phyloP scores from a whole-genome alignment of 2,113 vertebrate genomes.

The Struthidea cinerea region DNA sequence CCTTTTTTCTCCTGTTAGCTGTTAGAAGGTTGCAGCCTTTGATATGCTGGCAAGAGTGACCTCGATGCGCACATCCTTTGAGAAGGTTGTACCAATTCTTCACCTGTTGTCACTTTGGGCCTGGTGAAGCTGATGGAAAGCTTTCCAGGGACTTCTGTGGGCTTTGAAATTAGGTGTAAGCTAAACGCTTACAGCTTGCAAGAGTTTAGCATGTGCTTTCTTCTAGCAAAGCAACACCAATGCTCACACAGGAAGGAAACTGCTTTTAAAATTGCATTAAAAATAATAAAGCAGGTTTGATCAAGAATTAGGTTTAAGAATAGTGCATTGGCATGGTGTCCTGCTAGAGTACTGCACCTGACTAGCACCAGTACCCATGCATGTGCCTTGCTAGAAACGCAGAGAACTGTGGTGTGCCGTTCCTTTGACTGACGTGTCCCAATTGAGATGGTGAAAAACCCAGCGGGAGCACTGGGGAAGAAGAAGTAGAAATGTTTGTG shows the following conservation, averaged over 20 bases:
- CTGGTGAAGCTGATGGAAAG: not conserved
- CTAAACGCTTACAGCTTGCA: not conserved
- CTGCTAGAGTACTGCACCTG: not conserved
- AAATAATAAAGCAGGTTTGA: not conserved
- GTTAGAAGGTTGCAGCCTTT: not conserved
- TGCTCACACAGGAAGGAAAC: not conserved
- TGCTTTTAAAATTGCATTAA: not conserved
- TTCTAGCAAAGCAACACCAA: not conserved
- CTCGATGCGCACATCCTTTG: not conserved
- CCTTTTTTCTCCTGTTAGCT: not conserved
- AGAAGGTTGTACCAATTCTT: not conserved
- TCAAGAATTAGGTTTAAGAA: not conserved
- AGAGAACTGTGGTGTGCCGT: fast-evolving
- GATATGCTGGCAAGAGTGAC: not conserved
- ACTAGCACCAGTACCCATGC: not conserved
- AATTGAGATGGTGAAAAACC: not conserved
- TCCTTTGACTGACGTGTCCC: not conserved
- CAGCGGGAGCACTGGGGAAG: fast-evolving
- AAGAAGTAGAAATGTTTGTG: not conserved
- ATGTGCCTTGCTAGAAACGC: not conserved
- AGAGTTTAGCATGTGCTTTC: not conserved
- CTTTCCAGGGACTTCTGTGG: not conserved
- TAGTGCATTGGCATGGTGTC: not conserved
- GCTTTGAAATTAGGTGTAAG: not conserved
- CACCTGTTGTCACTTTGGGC: not conserved